phyloP scores from a whole-genome alignment of 30 jellyfish, hydroid and myxozoan species.

The Hydra vulgaris region DNA sequence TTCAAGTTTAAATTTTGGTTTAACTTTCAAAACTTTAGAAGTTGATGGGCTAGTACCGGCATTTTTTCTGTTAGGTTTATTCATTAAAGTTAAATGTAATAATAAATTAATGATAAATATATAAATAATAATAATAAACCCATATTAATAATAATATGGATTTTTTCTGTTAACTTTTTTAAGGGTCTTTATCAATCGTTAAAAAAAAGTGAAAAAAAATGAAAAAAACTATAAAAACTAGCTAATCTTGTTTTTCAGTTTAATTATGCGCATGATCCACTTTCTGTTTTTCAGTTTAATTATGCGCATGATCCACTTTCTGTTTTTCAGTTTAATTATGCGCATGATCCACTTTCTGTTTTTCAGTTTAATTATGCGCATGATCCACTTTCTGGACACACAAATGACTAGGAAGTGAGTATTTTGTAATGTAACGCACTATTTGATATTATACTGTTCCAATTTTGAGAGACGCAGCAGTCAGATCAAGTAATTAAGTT shows the following conservation, averaged over 20 bases:
- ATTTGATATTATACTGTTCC: neutral
- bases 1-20: neutral
- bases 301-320: neutral
- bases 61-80: neutral
- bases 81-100: neutral
- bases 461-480: neutral
- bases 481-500: neutral
- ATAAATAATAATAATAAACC: too few relatives aligned
- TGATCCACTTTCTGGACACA: too few relatives aligned
- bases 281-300: neutral
- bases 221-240: neutral
- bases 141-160: too few relatives aligned
- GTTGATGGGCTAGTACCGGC: neutral
- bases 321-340: neutral
- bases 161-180: neutral
- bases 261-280: neutral
- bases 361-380: neutral
- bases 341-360: neutral
- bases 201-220: too few relatives aligned
- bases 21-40: neutral
- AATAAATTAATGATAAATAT: neutral
- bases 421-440: neutral
- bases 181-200: neutral
- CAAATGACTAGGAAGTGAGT: neutral
- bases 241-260: neutral